Evolutionary conservation across 37 sponge, comb jelly and placozoan species (phyloP), one percentile per base, ranked within the genome.

Genomic region (Spongia lamella): DNA sequence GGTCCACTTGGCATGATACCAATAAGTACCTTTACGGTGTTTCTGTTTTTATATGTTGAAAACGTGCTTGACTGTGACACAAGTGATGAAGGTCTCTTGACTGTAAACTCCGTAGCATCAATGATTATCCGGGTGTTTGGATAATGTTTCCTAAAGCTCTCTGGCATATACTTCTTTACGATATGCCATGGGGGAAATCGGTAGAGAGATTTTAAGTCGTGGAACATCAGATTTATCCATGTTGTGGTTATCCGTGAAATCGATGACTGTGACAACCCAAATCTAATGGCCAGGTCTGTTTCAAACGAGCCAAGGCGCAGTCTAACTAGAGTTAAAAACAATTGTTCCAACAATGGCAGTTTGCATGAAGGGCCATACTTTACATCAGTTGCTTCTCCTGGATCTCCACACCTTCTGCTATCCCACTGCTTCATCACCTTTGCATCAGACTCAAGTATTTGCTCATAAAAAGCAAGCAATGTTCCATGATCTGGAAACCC

Each of bases 191-290:
- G 51, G 26, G 29, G 19, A 51, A 32, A 29, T 51, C 38, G 55
- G 56, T 51, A 26, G 51, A 53, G n/a, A 30, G 32, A 5, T 54
- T 51, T 54, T 27, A 71, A 32, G 47, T 50, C 13, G 24, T 71
- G 47, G 47, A 61, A 76, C 77, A 76, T 76, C 62, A 76, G 30
- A 50, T 76, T 76, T 21, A 76, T 76, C 77, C 64, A 76, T 40
- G 64, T 73, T 73, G 38, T 68, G 69, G 43, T 47, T 2, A 39
- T 68, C 25, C 27, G 21, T 27, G 53, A 51, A n/a, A 71, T 53
- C 4, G 54, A 25, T 27, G 56, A 54, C 26, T 26, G 72, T 30
- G 26, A 51, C 7, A 71, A 22, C 11, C 15, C 26, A 71, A 3
- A 71, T 27, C 72, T 51, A 53, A 27, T 33, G 16, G 72, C 56